Percentiles rank a stretch among this genome's conserved stretches.
Conservation (phyloP, 2,113 vertebrate genomes). For the Gymnogyps californianus region DNA sequence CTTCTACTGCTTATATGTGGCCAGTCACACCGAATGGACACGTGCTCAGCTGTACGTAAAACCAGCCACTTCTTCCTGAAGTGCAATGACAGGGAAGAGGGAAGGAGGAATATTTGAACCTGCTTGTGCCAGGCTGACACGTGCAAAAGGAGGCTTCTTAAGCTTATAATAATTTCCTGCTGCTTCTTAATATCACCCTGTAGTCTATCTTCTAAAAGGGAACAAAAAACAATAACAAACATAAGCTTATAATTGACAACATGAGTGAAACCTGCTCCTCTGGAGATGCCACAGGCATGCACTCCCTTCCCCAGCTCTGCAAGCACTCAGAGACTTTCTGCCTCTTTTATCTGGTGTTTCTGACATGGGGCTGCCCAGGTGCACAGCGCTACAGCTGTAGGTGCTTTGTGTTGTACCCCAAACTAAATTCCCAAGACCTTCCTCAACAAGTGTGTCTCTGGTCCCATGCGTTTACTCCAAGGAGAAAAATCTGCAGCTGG, state of each 20-base stretch:
- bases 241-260: not conserved
- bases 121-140: not conserved
- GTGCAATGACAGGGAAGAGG: not conserved
- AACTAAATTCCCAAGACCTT: not conserved
- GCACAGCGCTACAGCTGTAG: accelerated
- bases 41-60: accelerated
- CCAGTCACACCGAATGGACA: not conserved
- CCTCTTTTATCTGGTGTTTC: not conserved
- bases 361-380: not conserved
- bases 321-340: not conserved
- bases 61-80: not conserved
- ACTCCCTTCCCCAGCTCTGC: not conserved
- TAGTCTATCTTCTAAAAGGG: not conserved
- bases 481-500: not conserved
- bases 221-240: not conserved
- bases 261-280: not conserved
- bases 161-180: not conserved
- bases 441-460: not conserved
- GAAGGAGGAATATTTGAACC: not conserved
- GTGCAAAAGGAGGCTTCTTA: not conserved
- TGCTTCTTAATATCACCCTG: not conserved
- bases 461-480: not conserved
- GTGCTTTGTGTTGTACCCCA: not conserved
- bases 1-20: not conserved
- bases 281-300: not conserved